Evolutionary conservation across 2,888 invertebrate species (phyloP).

Genomic region (Elmis aenea): DNA sequence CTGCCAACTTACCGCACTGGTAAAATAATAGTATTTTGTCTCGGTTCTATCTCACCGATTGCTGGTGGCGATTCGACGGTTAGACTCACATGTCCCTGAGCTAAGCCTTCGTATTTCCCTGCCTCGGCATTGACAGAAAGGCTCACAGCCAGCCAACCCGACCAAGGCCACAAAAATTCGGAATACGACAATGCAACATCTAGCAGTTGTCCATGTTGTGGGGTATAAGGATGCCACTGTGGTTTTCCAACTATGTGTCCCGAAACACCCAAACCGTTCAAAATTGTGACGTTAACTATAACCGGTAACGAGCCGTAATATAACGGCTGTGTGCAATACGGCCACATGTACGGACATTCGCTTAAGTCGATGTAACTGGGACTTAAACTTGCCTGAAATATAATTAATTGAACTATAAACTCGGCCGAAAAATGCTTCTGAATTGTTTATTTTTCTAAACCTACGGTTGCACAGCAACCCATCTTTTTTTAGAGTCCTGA

Average conservation of each 20-base stretch:
- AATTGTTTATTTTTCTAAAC: no score
- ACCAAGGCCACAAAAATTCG: conserved; percentile 91
- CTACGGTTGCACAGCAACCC: no score
- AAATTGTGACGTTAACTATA: conserved; percentile 88
- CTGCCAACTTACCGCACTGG: conserved; percentile 49
- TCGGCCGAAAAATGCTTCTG: no score
- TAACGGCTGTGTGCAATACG: conserved; percentile 92
- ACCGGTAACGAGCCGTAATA: conserved; percentile 83
- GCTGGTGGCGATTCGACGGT: conserved; percentile 76
- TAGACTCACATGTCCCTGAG: conserved; percentile 77
- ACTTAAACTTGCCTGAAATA: conserved; percentile 55
- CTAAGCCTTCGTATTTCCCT: conserved; percentile 68
- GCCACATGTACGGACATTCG: conserved; percentile 98
- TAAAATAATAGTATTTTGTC: conserved; percentile 57
- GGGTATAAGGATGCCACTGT: conserved; percentile 84
- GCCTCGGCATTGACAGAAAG: conserved; percentile 64
- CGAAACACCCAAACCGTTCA: conserved; percentile 89
- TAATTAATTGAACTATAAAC: no score
- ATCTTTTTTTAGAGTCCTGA: no score
- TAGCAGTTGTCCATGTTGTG: conserved; percentile 72
- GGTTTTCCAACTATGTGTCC: conserved; percentile 70
- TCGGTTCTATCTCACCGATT: conserved; percentile 54
- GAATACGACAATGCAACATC: conserved; percentile 76
- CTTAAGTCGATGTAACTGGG: conserved; percentile 88
- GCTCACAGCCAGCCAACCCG: conserved; percentile 86